Evolutionary conservation across 2,888 invertebrate genomes (phyloP).

Genomic region (Leptothorax acervorum): DNA sequence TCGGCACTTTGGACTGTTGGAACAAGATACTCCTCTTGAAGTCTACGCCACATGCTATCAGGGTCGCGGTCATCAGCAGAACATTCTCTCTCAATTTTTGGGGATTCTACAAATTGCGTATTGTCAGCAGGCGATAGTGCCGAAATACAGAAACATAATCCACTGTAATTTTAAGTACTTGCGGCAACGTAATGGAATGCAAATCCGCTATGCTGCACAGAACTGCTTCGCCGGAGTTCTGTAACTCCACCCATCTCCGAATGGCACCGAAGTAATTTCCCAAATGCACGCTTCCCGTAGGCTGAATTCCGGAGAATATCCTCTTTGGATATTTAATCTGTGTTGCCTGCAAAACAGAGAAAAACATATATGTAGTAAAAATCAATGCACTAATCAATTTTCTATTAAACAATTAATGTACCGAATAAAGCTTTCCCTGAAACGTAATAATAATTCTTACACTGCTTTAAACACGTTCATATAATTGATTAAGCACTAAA

Average conservation of each 20-base stretch:
- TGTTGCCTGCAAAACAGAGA: slow-evolving; percentile 34
- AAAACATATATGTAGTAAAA: background rate
- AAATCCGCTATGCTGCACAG: slow-evolving; percentile 96
- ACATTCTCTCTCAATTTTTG: slow-evolving; percentile 89
- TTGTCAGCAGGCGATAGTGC: background rate
- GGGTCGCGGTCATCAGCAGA: slow-evolving; percentile 92
- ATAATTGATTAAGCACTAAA: slow-evolving; percentile 2
- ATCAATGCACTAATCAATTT: background rate
- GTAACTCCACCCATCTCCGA: slow-evolving; percentile 93
- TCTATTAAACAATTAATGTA: background rate
- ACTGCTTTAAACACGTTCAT: background rate
- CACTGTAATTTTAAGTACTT: slow-evolving; percentile 86
- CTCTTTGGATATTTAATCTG: slow-evolving; percentile 86
- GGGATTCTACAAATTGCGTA: slow-evolving; percentile 87
- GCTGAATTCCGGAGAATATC: slow-evolving; percentile 98
- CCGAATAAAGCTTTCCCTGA: background rate
- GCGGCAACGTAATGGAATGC: slow-evolving; percentile 95
- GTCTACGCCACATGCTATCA: slow-evolving; percentile 96
- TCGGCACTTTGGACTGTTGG: slow-evolving; percentile 94
- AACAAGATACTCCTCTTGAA: slow-evolving; percentile 93
- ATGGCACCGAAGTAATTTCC: slow-evolving; percentile 99
- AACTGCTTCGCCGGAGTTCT: slow-evolving; percentile 89
- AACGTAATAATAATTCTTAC: background rate
- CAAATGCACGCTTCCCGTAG: slow-evolving; percentile 96
- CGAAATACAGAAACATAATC: background rate